Conservation (phyloP, 2,797 vertebrate genomes). For the Sphenodon punctatus region DNA sequence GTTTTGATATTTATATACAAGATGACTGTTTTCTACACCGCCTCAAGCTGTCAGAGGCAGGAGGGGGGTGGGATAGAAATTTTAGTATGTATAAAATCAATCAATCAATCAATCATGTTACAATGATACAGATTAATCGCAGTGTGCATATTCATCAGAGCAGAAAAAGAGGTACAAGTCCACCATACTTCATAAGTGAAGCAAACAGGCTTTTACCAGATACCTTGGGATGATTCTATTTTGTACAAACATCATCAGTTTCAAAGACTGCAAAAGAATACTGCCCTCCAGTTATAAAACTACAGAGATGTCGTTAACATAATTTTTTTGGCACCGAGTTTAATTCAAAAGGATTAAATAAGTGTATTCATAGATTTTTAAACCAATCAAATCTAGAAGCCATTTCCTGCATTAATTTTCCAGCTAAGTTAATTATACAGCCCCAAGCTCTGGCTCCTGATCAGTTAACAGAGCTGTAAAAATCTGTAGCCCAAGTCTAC, state of each 20-base stretch:
- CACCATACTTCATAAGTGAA: neutral
- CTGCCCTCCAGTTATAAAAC: conserved; percentile 35
- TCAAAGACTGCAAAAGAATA: conserved; percentile 35
- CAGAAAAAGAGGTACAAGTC: neutral
- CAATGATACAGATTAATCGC: neutral
- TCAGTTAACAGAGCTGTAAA: conserved; percentile 71
- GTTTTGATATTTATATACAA: too few species aligned
- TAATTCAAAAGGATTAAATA: conserved; percentile 70
- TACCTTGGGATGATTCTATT: neutral
- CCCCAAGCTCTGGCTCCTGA: conserved; percentile 63
- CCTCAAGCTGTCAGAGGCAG: too few species aligned
- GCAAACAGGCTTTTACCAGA: neutral
- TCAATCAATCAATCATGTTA: too few species aligned
- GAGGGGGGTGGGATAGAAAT: too few species aligned
- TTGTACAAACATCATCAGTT: conserved; percentile 21
- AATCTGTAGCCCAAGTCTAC: conserved; percentile 51
- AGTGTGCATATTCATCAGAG: neutral
- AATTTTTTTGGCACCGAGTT: conserved; percentile 61
- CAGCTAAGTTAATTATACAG: conserved; percentile 71
- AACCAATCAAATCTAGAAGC: conserved; percentile 71
- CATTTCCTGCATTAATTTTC: conserved; percentile 72
- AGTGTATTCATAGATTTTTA: conserved; percentile 66
- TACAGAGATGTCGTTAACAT: conserved; percentile 39
- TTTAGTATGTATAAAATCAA: too few species aligned
- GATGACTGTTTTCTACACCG: too few species aligned